A percentile compares a stretch with the other conserved stretches of the same genome.
Conservation (phyloP, 2,888 invertebrate species). For the Conchocele bisecta region DNA sequence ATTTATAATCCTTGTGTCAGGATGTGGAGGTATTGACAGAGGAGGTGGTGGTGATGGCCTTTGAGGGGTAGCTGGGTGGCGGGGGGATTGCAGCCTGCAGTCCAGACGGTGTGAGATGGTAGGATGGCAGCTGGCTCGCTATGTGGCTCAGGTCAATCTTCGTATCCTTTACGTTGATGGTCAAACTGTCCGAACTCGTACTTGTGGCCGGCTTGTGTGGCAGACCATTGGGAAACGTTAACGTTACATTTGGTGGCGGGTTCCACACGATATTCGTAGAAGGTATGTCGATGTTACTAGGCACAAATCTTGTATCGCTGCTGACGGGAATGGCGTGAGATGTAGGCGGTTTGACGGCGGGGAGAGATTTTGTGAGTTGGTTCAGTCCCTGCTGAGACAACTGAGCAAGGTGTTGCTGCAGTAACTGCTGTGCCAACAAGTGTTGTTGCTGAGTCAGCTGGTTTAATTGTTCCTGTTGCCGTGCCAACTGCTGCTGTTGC, state of each 20-base stretch:
- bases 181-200: slow-evolving; percentile 1
- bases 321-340: background rate
- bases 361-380: too few species aligned
- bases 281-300: slow-evolving; percentile 24
- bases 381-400: slow-evolving; percentile 39
- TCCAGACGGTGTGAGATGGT: slow-evolving; percentile 13
- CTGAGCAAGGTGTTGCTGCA: slow-evolving; percentile 28
- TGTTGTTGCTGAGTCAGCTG: slow-evolving; percentile 21
- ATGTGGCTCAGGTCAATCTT: slow-evolving; percentile 47
- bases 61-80: slow-evolving; percentile 27
- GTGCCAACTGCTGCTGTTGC: slow-evolving; percentile 38
- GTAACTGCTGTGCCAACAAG: background rate
- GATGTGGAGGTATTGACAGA: too few species aligned
- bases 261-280: slow-evolving; percentile 51
- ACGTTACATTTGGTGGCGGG: slow-evolving; percentile 48
- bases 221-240: slow-evolving; percentile 48
- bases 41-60: slow-evolving; percentile 10
- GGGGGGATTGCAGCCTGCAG: slow-evolving; percentile 15
- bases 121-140: slow-evolving; percentile 29
- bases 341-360: too few species aligned
- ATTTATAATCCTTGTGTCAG: too few species aligned
- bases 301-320: background rate
- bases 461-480: too few species aligned
- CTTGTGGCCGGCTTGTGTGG: slow-evolving; percentile 12
- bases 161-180: slow-evolving; percentile 26